phyloP scores from a whole-genome alignment of 2,888 invertebrate genomes.

The Halictus quadricinctus region DNA sequence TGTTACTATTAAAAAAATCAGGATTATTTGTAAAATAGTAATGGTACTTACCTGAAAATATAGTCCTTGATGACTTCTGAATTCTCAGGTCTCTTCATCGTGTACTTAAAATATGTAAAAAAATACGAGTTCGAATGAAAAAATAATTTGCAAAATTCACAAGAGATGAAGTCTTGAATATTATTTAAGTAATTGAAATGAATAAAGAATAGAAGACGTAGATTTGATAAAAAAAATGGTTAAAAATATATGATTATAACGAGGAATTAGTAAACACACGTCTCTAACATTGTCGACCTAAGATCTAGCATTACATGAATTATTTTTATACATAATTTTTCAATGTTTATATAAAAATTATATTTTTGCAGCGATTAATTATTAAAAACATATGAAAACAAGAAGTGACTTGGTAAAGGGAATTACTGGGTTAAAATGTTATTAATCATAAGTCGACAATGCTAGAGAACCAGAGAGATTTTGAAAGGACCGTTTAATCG shows the following conservation, averaged over 20 bases:
- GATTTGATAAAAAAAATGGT: not conserved
- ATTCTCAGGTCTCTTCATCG: not conserved
- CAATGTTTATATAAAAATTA: not conserved
- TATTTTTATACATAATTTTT: not conserved
- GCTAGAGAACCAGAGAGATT: slow-evolving; percentile 27
- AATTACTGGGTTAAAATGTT: not conserved
- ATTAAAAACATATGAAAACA: not conserved
- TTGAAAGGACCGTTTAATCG: slow-evolving; percentile 75
- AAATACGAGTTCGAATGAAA: not conserved
- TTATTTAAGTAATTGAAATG: not conserved
- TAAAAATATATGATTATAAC: not conserved
- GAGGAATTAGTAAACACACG: slow-evolving; percentile 12
- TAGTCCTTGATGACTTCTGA: not conserved
- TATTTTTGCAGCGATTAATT: not conserved
- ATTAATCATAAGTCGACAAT: slow-evolving; percentile 12
- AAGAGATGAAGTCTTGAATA: not conserved
- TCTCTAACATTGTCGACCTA: slow-evolving; percentile 19
- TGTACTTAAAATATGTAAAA: not conserved
- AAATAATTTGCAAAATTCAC: not conserved
- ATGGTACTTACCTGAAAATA: not conserved
- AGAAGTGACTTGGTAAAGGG: not conserved
- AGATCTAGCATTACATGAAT: not conserved
- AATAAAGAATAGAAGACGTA: not conserved
- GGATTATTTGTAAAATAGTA: not conserved
- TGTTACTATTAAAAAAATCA: not conserved